A percentile compares a stretch with the other conserved stretches of the same genome.
Evolutionary conservation across 2,797 vertebrate genomes (phyloP).

Genomic region (Enteromius anoplus): DNA sequence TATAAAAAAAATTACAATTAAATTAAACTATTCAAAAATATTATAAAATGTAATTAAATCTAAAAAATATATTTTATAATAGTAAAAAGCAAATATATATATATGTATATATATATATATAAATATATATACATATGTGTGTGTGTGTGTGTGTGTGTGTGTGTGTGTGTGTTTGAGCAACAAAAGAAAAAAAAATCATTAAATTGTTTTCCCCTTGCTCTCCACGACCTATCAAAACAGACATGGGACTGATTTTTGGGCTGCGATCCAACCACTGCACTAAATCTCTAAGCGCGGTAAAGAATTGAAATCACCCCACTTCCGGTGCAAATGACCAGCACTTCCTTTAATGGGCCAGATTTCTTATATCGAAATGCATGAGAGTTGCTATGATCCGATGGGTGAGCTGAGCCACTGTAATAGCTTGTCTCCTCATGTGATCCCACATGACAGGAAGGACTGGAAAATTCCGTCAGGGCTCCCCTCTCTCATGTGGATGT

Average conservation of each 20-base stretch:
- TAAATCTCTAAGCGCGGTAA: neutral
- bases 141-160: no score
- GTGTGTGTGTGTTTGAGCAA: neutral
- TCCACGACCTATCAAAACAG: neutral
- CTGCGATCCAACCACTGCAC: neutral
- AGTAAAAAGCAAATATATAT: no score
- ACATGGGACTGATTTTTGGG: neutral
- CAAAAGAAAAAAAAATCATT: neutral
- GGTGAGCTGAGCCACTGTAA: slow-evolving; percentile 45
- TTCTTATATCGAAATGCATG: slow-evolving; percentile 51
- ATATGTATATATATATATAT: no score
- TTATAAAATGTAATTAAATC: neutral
- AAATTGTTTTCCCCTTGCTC: no score
- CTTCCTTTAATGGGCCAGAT: slow-evolving; percentile 52
- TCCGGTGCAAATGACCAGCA: slow-evolving; percentile 29
- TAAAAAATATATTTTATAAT: no score
- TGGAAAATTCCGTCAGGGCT: slow-evolving; percentile 43
- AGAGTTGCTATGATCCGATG: slow-evolving; percentile 37
- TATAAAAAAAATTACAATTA: neutral
- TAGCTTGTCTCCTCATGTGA: slow-evolving; percentile 37
- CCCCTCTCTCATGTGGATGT: slow-evolving; percentile 28
- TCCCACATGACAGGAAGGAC: slow-evolving; percentile 25
- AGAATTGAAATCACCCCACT: slow-evolving; percentile 32
- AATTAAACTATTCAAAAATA: no score
- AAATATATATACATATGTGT: no score